Conservation (phyloP, 2,888 invertebrate genomes). For the Dermolepida albohirtum region DNA sequence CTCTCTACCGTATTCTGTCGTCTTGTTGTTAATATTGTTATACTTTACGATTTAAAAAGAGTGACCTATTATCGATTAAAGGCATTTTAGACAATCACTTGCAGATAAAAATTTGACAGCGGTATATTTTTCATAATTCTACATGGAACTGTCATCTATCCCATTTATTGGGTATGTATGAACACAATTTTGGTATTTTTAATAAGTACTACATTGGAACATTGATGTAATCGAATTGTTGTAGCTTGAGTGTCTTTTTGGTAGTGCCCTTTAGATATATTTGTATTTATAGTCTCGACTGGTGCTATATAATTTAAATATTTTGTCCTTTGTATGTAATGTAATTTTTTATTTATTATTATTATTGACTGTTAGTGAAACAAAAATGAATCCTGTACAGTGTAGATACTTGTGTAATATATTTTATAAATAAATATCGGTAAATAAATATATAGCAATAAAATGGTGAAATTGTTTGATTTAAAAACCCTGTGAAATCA, state of each 20-base stretch:
- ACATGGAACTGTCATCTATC: constrained; percentile 5
- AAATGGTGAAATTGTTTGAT: constrained; percentile 28
- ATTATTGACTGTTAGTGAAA: constrained; percentile 61
- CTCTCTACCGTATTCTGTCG: too few relatives aligned
- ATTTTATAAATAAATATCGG: constrained; percentile 67
- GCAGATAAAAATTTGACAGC: constrained; percentile 31
- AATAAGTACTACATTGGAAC: constrained; percentile 11
- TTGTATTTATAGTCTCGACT: constrained; percentile 64
- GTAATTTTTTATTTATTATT: constrained; percentile 49
- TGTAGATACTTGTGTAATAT: constrained; percentile 68
- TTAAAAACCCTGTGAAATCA: background rate
- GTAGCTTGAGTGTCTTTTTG: constrained; percentile 37
- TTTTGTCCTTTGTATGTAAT: constrained; percentile 60
- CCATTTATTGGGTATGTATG: constrained; percentile 4
- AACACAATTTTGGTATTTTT: constrained; percentile 15
- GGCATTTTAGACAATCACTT: constrained; percentile 34
- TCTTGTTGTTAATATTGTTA: too few relatives aligned
- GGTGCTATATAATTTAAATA: constrained; percentile 65
- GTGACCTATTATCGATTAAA: background rate
- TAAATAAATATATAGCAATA: constrained; percentile 62
- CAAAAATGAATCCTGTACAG: constrained; percentile 62
- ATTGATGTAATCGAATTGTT: constrained; percentile 29
- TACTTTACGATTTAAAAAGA: too few relatives aligned
- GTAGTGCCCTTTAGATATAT: constrained; percentile 36
- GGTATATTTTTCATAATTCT: constrained; percentile 25